These are phyloP conservation scores for Brachionus angularis DNA, from an alignment of 1,140 invertebrate genomes.

Conservation along the genomic window DNA sequence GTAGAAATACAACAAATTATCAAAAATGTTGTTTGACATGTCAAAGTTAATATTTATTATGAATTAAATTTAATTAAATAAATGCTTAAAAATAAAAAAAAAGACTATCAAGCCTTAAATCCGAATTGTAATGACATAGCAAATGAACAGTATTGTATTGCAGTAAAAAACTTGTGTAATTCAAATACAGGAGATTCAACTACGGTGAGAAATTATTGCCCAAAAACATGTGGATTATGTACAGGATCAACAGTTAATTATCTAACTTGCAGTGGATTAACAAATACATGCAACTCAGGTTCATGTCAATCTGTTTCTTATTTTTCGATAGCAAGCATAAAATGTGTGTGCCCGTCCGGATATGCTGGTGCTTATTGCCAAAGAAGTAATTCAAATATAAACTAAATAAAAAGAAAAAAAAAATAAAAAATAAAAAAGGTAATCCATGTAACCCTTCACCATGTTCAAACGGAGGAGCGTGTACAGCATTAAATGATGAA, in stretches of 20 bases:
- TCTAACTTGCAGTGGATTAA: not conserved
- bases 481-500: slow-evolving; percentile 4
- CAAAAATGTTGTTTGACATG: slow-evolving; percentile 30
- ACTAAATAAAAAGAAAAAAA: no score
- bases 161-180: not conserved
- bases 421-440: no score
- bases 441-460: slow-evolving; percentile 23
- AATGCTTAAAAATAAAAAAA: no score
- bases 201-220: slow-evolving; percentile 14
- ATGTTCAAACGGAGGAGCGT: slow-evolving; percentile 5
- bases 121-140: slow-evolving; percentile 3
- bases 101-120: no score
- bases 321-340: slow-evolving; percentile 1
- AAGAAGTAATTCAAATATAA: no score
- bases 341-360: slow-evolving; percentile 12
- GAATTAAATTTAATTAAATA: not conserved
- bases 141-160: slow-evolving; percentile 17
- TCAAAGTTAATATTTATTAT: slow-evolving; percentile 2
- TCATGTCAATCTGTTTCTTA: not conserved
- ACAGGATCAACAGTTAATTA: not conserved
- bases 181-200: not conserved
- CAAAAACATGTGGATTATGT: slow-evolving; percentile 20
- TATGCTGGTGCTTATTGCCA: slow-evolving; percentile 33
- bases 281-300: slow-evolving; percentile 3
- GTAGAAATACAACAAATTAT: not conserved